Conservation (phyloP, 2,888 invertebrate species). For the Drosophila buzzatii region DNA sequence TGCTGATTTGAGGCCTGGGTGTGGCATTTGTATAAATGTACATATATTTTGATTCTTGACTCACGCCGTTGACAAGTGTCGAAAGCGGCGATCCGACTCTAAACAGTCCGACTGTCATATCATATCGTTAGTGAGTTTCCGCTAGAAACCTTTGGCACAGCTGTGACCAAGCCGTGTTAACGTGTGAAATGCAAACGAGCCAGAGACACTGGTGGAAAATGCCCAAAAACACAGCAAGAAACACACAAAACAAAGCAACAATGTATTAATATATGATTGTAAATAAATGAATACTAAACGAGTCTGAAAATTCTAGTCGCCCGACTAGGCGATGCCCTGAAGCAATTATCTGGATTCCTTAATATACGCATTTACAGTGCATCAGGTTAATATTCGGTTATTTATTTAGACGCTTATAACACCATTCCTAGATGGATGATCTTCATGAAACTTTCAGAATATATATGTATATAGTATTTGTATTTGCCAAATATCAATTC, state of each 20-base stretch:
- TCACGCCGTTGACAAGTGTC: conserved; percentile 42
- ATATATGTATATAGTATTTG: no score
- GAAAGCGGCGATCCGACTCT: conserved; percentile 31
- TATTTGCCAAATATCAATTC: background rate
- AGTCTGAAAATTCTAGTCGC: background rate
- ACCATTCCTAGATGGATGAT: no score
- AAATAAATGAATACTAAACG: background rate
- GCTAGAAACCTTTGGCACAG: conserved; percentile 16
- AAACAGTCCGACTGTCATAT: conserved; percentile 1
- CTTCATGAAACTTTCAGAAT: no score
- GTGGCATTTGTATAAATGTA: conserved; percentile 46
- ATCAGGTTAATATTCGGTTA: no score
- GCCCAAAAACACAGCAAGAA: conserved; percentile 12
- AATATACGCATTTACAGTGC: no score
- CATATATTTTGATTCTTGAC: conserved; percentile 42
- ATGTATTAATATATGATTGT: background rate
- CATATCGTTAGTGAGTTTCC: conserved; percentile 24
- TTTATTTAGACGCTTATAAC: no score
- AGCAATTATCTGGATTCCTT: no score
- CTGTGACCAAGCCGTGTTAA: conserved; percentile 4
- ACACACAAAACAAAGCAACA: background rate
- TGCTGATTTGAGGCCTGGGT: conserved; percentile 25
- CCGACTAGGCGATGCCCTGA: background rate
- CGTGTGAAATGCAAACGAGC: conserved; percentile 37
- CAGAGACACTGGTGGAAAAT: conserved; percentile 23